Evolutionary conservation across 2,113 vertebrate species (phyloP).

Genomic region (Terrapene triunguis): DNA sequence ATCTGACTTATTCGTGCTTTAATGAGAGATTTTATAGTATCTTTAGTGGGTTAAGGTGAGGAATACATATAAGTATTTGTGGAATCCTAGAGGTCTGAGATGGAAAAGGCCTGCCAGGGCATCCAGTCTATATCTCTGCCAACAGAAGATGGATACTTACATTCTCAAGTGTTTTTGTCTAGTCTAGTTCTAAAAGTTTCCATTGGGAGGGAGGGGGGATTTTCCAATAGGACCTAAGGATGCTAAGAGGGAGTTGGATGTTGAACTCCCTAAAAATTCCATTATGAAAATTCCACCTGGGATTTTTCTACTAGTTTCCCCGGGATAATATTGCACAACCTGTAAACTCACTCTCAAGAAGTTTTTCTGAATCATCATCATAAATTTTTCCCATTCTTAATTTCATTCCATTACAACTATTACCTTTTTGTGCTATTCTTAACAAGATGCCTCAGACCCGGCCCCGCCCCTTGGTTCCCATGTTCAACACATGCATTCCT

Average conservation of each 20-base stretch:
- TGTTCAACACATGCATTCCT: not conserved
- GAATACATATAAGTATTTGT: rapidly evolving
- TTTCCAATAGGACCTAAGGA: rapidly evolving
- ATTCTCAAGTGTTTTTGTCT: not conserved
- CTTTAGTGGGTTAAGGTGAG: not conserved
- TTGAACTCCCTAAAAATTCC: not conserved
- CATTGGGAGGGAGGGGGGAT: rapidly evolving
- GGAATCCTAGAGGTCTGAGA: rapidly evolving
- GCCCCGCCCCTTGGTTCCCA: not conserved
- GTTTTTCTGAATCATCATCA: not conserved
- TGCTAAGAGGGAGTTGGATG: not conserved
- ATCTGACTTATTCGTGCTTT: not conserved
- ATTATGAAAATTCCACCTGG: not conserved
- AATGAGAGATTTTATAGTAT: not conserved
- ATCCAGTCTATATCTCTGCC: not conserved
- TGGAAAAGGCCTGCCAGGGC: rapidly evolving
- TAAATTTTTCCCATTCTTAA: not conserved
- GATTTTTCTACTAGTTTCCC: not conserved
- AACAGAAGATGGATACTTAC: not conserved
- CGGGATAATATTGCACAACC: not conserved
- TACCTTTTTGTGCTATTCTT: not conserved
- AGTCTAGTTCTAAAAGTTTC: not conserved
- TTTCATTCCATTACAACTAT: not conserved
- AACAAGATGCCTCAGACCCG: rapidly evolving
- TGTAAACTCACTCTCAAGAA: not conserved